Evolutionary conservation across 2,797 vertebrate genomes (phyloP), one percentile per base, ranked within the genome.

Genomic region (Pogonophryne albipinna): DNA sequence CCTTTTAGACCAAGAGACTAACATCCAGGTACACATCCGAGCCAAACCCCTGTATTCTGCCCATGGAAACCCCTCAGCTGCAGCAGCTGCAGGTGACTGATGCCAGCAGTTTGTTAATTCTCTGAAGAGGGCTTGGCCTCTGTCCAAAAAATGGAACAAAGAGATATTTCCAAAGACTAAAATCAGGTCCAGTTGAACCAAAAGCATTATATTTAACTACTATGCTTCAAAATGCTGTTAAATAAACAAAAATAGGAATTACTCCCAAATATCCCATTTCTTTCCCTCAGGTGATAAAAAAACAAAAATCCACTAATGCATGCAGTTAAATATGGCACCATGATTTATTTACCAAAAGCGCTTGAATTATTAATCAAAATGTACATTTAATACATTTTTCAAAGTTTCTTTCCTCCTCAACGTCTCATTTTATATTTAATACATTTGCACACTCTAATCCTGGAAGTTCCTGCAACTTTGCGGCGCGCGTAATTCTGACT

Each of bases 1-100:
- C 92, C 94, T 96, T 93, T 91, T 89, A 87, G 86, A 90, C 90
- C 91, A 93, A 87, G 90, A 94, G 92, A 94, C 91, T 89, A 85
- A 74, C 78, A 74, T 90, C 84, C 91, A 85, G 84, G 74, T 80
- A 74, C 74, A 69, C 71, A 62, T 82, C 80, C 53, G 56, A 84
- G 88, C 78, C 80, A 87, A 85, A 84, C 85, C 47, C 69, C 57
- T 66, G 69, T 47, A 62, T 56, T 68, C 69, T 74, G 82, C 69
- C 83, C 77, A 87, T 82, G 85, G 79, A 88, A 71, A 67, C 82
- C 67, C 87, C 86, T 85, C 81, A 63, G 88, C 91, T 82, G 74
- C 72, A 87, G 80, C 74, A 86, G 86, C 79, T 83, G 76, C 50
- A 76, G 79, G 83, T 16, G 62, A 65, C 3, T 34, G 63, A 52